A percentile compares a stretch with the other conserved stretches of the same genome.
Conservation (phyloP, 2,797 vertebrate species). For the Sebastes cheni region DNA sequence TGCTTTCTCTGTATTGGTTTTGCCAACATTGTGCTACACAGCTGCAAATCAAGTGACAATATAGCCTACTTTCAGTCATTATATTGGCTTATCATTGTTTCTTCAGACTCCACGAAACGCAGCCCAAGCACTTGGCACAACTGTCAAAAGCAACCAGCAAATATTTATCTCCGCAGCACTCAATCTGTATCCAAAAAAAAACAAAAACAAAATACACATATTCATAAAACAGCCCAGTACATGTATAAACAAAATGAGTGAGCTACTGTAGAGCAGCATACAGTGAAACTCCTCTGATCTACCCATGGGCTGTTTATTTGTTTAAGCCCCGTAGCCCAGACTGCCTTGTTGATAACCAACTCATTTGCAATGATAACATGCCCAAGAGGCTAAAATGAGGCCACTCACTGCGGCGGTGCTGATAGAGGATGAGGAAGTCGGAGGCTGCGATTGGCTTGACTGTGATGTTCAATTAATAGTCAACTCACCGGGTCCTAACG, state of each 20-base stretch:
- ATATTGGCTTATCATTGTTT: conserved; percentile 5
- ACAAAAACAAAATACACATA: conserved; percentile 1
- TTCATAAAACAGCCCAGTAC: conserved; percentile 2
- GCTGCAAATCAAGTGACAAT: conserved; percentile 33
- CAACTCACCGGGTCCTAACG: conserved; percentile 45
- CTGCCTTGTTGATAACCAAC: conserved; percentile 64
- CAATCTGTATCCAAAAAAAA: neutral
- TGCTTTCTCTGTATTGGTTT: conserved; percentile 5
- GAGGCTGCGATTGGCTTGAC: conserved; percentile 56
- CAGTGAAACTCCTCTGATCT: conserved; percentile 32
- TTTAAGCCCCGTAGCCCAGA: conserved; percentile 24
- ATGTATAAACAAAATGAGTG: conserved; percentile 5
- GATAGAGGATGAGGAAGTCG: conserved; percentile 52
- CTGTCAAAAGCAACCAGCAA: neutral
- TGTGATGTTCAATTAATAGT: conserved; percentile 71
- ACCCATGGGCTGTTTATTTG: conserved; percentile 59
- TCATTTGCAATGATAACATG: conserved; percentile 72
- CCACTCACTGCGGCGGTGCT: conserved; percentile 51
- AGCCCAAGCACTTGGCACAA: neutral
- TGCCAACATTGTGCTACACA: neutral
- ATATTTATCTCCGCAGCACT: neutral
- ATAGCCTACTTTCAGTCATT: conserved; percentile 3
- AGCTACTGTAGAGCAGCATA: conserved; percentile 12
- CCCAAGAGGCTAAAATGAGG: conserved; percentile 67
- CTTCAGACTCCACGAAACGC: conserved; percentile 9